Evolutionary conservation across 1,140 invertebrate species (phyloP).

Genomic region (Drosophila tristis): DNA sequence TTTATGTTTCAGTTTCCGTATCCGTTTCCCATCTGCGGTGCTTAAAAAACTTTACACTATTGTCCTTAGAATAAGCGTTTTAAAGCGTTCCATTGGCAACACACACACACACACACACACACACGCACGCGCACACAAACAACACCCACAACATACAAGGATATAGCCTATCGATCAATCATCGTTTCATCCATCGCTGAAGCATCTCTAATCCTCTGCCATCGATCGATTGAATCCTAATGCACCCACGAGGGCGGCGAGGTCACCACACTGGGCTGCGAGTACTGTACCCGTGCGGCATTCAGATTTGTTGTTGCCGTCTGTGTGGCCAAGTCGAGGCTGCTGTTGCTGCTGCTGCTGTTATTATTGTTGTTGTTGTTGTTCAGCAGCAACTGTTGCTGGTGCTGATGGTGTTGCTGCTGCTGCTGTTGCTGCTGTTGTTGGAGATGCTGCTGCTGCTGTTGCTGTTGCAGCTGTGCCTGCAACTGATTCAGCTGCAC

Average conservation of each 20-base stretch:
- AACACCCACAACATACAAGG: not conserved
- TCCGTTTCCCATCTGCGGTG: constrained; percentile 24
- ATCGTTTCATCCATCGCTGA: too few species aligned
- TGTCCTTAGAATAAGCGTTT: constrained; percentile 72
- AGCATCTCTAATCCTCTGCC: constrained; percentile 1
- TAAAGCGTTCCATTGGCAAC: constrained; percentile 61
- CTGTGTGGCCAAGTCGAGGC: constrained; percentile 69
- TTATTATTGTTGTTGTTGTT: constrained; percentile 70
- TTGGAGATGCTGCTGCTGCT: constrained; percentile 55
- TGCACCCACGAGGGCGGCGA: constrained; percentile 89
- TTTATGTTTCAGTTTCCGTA: constrained; percentile 12
- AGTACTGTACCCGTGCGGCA: constrained; percentile 73
- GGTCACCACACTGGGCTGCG: constrained; percentile 85
- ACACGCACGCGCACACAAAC: constrained; percentile 17
- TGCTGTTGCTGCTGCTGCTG: constrained; percentile 67
- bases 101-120: constrained; percentile 33
- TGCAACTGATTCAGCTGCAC: constrained; percentile 62
- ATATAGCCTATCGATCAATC: constrained; percentile 21
- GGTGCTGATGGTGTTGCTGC: constrained; percentile 65
- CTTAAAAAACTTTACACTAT: constrained; percentile 64
- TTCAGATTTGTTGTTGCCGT: constrained; percentile 70
- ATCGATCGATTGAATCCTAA: constrained; percentile 75
- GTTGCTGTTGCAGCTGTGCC: constrained; percentile 57
- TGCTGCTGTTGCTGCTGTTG: constrained; percentile 64
- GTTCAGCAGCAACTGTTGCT: constrained; percentile 66